These are phyloP conservation scores for Pygmarrhopalites habei DNA, from an alignment of 1,140 invertebrate genomes.

Conservation along the genomic window DNA sequence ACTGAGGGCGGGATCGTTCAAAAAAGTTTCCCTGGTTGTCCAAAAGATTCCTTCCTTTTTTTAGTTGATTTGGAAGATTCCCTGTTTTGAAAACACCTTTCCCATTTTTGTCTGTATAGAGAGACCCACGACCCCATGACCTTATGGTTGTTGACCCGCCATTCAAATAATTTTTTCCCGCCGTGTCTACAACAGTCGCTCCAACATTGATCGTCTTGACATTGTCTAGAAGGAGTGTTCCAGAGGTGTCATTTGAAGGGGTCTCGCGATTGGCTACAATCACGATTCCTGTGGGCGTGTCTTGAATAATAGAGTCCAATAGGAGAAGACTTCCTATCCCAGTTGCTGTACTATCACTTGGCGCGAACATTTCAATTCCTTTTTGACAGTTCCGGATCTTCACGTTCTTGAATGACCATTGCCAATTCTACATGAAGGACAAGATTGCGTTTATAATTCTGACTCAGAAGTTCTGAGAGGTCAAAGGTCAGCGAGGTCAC, in stretches of 20 bases:
- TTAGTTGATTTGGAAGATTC: slow-evolving; percentile 12
- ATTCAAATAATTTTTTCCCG: slow-evolving; percentile 10
- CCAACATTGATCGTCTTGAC: slow-evolving; percentile 14
- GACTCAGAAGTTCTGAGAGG: not conserved
- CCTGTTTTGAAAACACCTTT: not conserved
- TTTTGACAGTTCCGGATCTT: slow-evolving; percentile 8
- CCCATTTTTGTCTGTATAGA: slow-evolving; percentile 24
- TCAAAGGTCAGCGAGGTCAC: no score
- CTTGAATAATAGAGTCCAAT: slow-evolving; percentile 23
- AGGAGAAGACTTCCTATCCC: slow-evolving; percentile 29
- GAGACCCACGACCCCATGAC: slow-evolving; percentile 31
- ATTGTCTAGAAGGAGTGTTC: slow-evolving; percentile 33
- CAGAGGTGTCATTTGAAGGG: slow-evolving; percentile 22
- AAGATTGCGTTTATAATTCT: not conserved
- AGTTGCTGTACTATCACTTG: not conserved
- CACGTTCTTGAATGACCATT: slow-evolving; percentile 34
- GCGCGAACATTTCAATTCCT: slow-evolving; percentile 30
- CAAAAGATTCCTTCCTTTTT: slow-evolving; percentile 23
- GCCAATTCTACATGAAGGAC: slow-evolving; percentile 30
- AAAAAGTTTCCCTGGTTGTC: slow-evolving; percentile 28
- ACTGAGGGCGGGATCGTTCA: slow-evolving; percentile 29
- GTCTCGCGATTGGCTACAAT: slow-evolving; percentile 7
- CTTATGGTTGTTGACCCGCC: slow-evolving; percentile 15
- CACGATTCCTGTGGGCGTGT: slow-evolving; percentile 25
- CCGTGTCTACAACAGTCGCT: slow-evolving; percentile 7